Evolutionary conservation across 37 sponge, comb jelly and placozoan species (phyloP).

Genomic region (Corticium candelabrum): DNA sequence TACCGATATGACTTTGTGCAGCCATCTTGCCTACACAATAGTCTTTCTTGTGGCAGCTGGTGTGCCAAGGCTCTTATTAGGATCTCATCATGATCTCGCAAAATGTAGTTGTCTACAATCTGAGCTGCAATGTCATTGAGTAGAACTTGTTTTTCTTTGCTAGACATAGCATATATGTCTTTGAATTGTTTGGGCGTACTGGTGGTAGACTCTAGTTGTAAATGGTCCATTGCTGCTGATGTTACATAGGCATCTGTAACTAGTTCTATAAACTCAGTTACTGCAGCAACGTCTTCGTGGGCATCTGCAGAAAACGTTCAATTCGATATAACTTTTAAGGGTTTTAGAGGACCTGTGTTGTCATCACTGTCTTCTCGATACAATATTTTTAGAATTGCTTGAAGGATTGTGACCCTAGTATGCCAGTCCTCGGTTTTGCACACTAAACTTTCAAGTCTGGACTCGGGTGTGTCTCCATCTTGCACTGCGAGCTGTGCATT

Average conservation of each 20-base stretch:
- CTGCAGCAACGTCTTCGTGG: not conserved
- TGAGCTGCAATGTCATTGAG: not conserved
- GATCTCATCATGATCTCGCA: too few relatives aligned
- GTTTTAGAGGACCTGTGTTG: too few relatives aligned
- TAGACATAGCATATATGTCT: too few relatives aligned
- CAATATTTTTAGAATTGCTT: not conserved
- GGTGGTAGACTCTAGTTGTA: not conserved
- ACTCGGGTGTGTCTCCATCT: not conserved
- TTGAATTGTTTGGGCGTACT: not conserved
- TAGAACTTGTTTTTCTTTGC: too few relatives aligned
- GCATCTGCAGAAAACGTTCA: too few relatives aligned
- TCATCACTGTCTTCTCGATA: not conserved
- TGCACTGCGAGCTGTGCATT: not conserved
- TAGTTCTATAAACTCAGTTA: not conserved
- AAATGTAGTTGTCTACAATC: not conserved
- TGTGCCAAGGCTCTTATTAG: too few relatives aligned
- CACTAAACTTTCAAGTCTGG: not conserved
- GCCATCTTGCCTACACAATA: too few relatives aligned
- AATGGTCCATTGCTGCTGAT: not conserved
- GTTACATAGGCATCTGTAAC: conserved; percentile 2
- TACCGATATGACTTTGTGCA: too few relatives aligned
- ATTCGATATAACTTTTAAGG: too few relatives aligned
- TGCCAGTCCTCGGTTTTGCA: conserved; percentile 6
- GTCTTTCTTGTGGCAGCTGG: too few relatives aligned
- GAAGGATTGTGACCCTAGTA: not conserved